Evolutionary conservation across 2,797 vertebrate species (phyloP).

Genomic region (Merluccius polli): DNA sequence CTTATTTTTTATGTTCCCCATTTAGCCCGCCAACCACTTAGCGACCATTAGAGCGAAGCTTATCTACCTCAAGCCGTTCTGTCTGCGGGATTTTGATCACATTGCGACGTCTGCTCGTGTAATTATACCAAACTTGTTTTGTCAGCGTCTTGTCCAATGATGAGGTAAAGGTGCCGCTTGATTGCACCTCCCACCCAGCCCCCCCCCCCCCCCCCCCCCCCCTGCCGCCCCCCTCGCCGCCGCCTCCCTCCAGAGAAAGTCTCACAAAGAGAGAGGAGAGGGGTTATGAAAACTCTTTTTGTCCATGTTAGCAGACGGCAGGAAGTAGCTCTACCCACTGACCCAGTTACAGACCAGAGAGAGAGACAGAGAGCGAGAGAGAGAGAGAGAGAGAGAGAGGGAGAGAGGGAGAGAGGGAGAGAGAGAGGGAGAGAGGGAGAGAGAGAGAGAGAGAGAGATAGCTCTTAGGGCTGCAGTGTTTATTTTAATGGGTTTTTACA

Average conservation of each 20-base stretch:
- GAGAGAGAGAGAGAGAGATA: constrained; percentile 21
- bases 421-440: constrained; percentile 18
- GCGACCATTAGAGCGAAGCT: constrained; percentile 10
- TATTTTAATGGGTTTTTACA: constrained; percentile 47
- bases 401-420: background rate
- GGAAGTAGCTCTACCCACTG: constrained; percentile 34
- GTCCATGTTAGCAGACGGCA: constrained; percentile 30
- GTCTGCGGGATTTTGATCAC: constrained; percentile 31
- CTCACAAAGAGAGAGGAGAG: too few relatives aligned
- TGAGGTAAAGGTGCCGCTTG: too few relatives aligned
- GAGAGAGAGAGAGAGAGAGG: background rate
- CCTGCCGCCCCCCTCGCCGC: too few relatives aligned
- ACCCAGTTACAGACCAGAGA: constrained; percentile 33
- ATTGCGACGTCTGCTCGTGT: too few relatives aligned
- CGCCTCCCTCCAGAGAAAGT: too few relatives aligned
- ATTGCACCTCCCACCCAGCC: too few relatives aligned
- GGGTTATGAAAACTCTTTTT: too few relatives aligned
- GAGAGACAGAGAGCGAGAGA: background rate
- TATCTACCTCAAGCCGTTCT: constrained; percentile 27
- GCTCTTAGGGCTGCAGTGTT: constrained; percentile 28
- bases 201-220: too few relatives aligned
- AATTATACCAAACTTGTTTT: too few relatives aligned
- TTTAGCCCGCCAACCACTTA: too few relatives aligned
- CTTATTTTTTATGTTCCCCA: too few relatives aligned
- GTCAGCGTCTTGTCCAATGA: too few relatives aligned